Evolutionary conservation across 2,888 invertebrate species (phyloP).

Genomic region (Chymomyza fuscimana): DNA sequence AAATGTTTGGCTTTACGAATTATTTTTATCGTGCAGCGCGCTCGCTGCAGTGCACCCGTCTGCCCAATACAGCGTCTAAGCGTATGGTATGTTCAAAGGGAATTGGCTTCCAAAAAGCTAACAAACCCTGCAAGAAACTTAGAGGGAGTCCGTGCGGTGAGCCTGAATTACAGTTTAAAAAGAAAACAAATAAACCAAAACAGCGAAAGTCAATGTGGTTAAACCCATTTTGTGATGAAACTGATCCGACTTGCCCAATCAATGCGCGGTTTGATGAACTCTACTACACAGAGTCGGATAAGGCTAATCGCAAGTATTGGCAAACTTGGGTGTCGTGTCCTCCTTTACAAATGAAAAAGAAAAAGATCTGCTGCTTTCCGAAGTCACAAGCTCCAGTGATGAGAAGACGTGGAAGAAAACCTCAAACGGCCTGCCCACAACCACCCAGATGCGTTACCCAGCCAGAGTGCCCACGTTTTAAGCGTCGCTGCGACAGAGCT

Average conservation of each 20-base stretch:
- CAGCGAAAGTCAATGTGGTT: constrained; percentile 61
- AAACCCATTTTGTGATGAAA: constrained; percentile 60
- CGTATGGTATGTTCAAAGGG: not conserved
- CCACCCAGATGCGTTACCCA: not conserved
- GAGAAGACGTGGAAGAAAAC: constrained; percentile 51
- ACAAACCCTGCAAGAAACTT: constrained; percentile 21
- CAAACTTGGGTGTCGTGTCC: constrained; percentile 77
- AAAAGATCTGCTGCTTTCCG: constrained; percentile 60
- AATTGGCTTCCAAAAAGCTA: constrained; percentile 22
- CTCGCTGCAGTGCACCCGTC: too few relatives aligned
- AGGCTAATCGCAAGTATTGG: constrained; percentile 70
- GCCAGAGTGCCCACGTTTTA: constrained; percentile 25
- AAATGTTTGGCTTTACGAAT: not conserved
- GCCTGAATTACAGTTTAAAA: constrained; percentile 26
- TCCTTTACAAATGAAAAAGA: constrained; percentile 51
- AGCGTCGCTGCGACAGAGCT: constrained; percentile 45
- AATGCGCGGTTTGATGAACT: constrained; percentile 72
- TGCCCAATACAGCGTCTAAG: not conserved
- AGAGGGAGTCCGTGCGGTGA: constrained; percentile 47
- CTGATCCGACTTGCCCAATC: constrained; percentile 37
- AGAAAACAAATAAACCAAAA: not conserved
- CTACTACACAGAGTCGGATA: constrained; percentile 71
- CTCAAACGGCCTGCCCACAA: constrained; percentile 46
- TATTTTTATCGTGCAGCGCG: not conserved
- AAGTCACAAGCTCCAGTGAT: constrained; percentile 41